A percentile compares a stretch with the other conserved stretches of the same genome.
Conservation (phyloP, 2,888 invertebrate species). For the Lycocerus yunnanus region DNA sequence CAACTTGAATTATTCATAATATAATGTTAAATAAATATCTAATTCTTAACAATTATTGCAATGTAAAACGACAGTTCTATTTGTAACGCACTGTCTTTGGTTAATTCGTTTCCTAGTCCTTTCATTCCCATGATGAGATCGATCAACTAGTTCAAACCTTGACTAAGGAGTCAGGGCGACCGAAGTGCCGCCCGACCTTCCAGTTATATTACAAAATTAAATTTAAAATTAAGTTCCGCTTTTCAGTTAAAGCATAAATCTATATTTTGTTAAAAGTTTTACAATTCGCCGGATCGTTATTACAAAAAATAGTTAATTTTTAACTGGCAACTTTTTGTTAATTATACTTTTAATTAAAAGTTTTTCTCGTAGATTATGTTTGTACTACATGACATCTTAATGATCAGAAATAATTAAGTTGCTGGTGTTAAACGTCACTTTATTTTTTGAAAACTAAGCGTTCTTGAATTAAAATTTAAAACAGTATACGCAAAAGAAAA, state of each 20-base stretch:
- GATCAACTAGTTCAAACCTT: too few relatives aligned
- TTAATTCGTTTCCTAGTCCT: too few relatives aligned
- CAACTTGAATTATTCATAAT: too few relatives aligned
- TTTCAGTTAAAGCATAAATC: not conserved
- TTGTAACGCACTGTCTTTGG: too few relatives aligned
- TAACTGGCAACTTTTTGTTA: not conserved
- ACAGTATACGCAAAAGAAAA: not conserved
- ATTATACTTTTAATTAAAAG: not conserved
- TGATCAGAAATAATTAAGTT: not conserved
- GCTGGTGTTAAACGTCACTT: not conserved
- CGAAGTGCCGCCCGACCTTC: too few relatives aligned
- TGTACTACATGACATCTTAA: not conserved
- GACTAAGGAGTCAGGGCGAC: too few relatives aligned
- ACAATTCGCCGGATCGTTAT: not conserved
- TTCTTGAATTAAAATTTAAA: not conserved
- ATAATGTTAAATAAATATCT: too few relatives aligned
- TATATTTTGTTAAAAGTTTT: not conserved
- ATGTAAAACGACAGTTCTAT: too few relatives aligned
- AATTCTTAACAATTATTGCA: too few relatives aligned
- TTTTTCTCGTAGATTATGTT: not conserved
- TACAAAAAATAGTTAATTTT: not conserved
- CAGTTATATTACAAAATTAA: too few relatives aligned
- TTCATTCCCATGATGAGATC: too few relatives aligned
- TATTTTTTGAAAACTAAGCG: not conserved
- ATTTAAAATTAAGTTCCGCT: too few relatives aligned